These are phyloP conservation scores for Polylopha cassiicola DNA, from an alignment of 2,888 invertebrate genomes.

Conservation along the genomic window DNA sequence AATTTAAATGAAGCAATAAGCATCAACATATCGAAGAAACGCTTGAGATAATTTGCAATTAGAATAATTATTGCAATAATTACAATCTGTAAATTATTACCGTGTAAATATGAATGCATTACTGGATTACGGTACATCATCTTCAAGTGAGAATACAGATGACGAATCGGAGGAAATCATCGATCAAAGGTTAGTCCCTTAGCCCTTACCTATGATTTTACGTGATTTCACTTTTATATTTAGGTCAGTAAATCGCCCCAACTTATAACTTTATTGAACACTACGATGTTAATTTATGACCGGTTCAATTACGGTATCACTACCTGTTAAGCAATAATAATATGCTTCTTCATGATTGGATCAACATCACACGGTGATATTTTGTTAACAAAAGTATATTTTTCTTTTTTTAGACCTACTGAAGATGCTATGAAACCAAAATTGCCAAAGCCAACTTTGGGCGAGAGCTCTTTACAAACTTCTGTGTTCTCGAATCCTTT, in stretches of 20 bases:
- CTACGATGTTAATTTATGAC: too few species aligned
- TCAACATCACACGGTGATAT: background rate
- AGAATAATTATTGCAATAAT: too few species aligned
- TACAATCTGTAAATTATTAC: background rate
- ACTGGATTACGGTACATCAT: slow-evolving; percentile 79
- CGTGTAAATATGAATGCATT: slow-evolving; percentile 77
- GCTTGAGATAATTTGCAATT: too few species aligned
- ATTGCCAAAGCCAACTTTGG: slow-evolving; percentile 81
- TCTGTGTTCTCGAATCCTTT: slow-evolving; percentile 94
- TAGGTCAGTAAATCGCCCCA: too few species aligned
- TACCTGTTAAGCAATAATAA: slow-evolving; percentile 4
- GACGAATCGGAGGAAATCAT: slow-evolving; percentile 50
- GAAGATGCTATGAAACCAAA: slow-evolving; percentile 37
- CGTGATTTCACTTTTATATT: too few species aligned
- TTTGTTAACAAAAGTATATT: background rate
- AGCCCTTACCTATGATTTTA: too few species aligned
- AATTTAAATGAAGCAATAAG: too few species aligned
- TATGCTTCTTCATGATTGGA: background rate
- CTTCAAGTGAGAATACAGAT: slow-evolving; percentile 70
- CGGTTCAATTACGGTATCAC: background rate
- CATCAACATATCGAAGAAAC: too few species aligned
- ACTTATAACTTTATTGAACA: too few species aligned
- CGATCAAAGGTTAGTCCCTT: slow-evolving; percentile 49
- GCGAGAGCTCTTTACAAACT: slow-evolving; percentile 74
- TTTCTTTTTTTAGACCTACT: slow-evolving; percentile 14